Percentiles rank a stretch among this genome's conserved stretches.
Conservation (phyloP, 2,888 invertebrate species). For the Apamea anceps region DNA sequence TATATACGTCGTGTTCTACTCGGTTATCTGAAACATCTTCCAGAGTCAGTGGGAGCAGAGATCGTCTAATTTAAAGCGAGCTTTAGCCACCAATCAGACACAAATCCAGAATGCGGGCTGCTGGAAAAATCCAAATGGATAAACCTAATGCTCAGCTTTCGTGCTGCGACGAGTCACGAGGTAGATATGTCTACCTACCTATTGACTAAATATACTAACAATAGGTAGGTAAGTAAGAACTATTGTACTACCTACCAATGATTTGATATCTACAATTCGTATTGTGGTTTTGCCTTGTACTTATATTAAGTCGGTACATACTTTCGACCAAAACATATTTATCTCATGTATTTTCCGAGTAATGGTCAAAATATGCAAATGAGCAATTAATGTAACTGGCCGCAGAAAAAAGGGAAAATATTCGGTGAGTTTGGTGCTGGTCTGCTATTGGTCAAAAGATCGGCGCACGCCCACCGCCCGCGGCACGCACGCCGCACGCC, state of each 20-base stretch:
- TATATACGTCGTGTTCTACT: too few relatives aligned
- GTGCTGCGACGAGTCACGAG: too few relatives aligned
- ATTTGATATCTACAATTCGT: not conserved
- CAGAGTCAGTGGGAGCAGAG: too few relatives aligned
- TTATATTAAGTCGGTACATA: slow-evolving; percentile 12
- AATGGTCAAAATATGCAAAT: slow-evolving; percentile 85
- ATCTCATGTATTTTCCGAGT: slow-evolving; percentile 69
- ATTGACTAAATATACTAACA: too few relatives aligned
- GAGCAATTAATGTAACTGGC: slow-evolving; percentile 78
- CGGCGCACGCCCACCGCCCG: slow-evolving; percentile 85
- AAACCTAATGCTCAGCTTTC: too few relatives aligned
- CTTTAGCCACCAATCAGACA: too few relatives aligned
- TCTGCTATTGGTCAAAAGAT: slow-evolving; percentile 78
- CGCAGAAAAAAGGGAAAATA: slow-evolving; percentile 79
- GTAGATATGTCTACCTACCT: not conserved
- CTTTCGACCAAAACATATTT: slow-evolving; percentile 47
- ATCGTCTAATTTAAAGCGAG: too few relatives aligned
- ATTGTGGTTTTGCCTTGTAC: slow-evolving; percentile 12
- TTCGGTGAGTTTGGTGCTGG: slow-evolving; percentile 73
- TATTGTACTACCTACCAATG: not conserved
- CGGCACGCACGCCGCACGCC: slow-evolving; percentile 79
- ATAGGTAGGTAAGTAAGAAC: not conserved
- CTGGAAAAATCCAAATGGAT: too few relatives aligned
- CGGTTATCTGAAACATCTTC: too few relatives aligned
- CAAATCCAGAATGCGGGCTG: too few relatives aligned